These are phyloP conservation scores for Propithecus deckenii DNA, from an alignment of 2,797 vertebrate genomes.

Conservation along the genomic window DNA sequence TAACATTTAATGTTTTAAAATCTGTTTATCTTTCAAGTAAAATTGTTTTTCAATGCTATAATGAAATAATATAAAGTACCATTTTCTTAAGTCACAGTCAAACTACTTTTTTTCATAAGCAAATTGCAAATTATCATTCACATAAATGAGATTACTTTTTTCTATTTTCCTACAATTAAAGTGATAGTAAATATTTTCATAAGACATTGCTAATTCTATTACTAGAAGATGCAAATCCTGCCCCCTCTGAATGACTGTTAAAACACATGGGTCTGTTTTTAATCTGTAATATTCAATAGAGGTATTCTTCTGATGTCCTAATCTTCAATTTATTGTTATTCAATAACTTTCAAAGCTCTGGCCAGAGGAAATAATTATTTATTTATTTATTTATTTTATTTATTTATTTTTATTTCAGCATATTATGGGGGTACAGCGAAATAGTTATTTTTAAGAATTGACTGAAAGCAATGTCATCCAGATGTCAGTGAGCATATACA, in stretches of 20 bases:
- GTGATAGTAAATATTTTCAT: neutral
- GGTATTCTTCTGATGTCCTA: neutral
- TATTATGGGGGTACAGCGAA: no score
- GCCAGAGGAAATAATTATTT: neutral
- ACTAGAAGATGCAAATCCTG: neutral
- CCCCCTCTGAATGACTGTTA: neutral
- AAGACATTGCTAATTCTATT: slow-evolving; percentile 2
- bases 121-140: neutral
- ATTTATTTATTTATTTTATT: no score
- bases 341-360: neutral
- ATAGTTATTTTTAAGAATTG: slow-evolving; percentile 16
- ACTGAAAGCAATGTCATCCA: neutral
- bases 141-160: neutral
- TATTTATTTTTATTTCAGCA: no score
- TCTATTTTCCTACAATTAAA: neutral
- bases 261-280: neutral
- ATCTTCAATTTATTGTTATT: neutral
- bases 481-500: neutral
- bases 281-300: neutral
- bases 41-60: neutral
- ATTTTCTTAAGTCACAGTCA: neutral
- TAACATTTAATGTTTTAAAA: neutral
- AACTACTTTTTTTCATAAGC: neutral
- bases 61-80: neutral
- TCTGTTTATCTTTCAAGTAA: slow-evolving; percentile 1